Percentiles rank a stretch among this genome's conserved stretches.
Evolutionary conservation across 1,140 invertebrate species (phyloP).

Genomic region (Proctacanthus coquilletti): DNA sequence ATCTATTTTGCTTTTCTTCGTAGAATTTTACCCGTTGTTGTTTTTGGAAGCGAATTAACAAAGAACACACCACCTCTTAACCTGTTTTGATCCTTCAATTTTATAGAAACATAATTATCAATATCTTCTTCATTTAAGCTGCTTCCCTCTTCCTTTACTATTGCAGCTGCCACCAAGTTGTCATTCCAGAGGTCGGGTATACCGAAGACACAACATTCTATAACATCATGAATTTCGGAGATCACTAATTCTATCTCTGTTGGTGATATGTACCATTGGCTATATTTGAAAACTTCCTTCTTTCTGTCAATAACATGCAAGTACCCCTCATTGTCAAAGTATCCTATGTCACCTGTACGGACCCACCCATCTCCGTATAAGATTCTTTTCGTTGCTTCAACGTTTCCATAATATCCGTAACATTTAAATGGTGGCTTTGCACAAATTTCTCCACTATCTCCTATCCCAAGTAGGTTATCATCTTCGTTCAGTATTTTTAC

Average conservation of each 20-base stretch:
- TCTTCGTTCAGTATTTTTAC: slow-evolving; percentile 31
- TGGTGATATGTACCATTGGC: slow-evolving; percentile 27
- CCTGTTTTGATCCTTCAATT: slow-evolving; percentile 24
- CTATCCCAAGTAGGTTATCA: slow-evolving; percentile 18
- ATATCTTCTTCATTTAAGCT: slow-evolving; percentile 23
- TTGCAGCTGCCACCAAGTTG: slow-evolving; percentile 23
- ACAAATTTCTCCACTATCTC: slow-evolving; percentile 24
- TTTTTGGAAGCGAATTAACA: slow-evolving; percentile 34
- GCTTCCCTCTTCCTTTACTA: slow-evolving; percentile 19
- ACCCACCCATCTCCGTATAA: slow-evolving; percentile 43
- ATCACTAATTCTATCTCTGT: slow-evolving; percentile 24
- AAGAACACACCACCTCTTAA: slow-evolving; percentile 33
- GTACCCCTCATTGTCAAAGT: slow-evolving; percentile 36
- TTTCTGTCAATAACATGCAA: slow-evolving; percentile 42
- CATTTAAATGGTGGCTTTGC: slow-evolving; percentile 19
- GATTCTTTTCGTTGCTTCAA: slow-evolving; percentile 24
- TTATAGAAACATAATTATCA: slow-evolving; percentile 23
- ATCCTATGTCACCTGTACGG: slow-evolving; percentile 50
- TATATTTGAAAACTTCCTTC: slow-evolving; percentile 39
- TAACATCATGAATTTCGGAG: slow-evolving; percentile 21
- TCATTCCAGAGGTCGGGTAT: slow-evolving; percentile 26
- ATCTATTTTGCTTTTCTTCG: slow-evolving; percentile 12
- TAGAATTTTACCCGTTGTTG: slow-evolving; percentile 38
- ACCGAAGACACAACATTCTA: slow-evolving; percentile 24
- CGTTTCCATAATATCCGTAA: slow-evolving; percentile 28